Evolutionary conservation across 2,797 vertebrate genomes (phyloP).

Genomic region (Tinamus major): DNA sequence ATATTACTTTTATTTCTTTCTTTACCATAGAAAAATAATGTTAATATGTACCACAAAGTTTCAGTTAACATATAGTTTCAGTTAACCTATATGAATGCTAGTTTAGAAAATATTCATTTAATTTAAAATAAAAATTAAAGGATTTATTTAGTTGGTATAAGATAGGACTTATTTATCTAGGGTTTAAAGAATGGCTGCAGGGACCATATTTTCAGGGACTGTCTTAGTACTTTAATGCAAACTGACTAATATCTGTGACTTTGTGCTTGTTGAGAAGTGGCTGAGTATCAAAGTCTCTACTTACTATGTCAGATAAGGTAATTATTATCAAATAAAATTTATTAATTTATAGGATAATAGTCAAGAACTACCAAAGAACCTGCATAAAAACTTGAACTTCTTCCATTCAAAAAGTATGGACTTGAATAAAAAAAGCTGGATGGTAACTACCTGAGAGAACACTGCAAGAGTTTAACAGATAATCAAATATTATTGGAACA

Average conservation of each 20-base stretch:
- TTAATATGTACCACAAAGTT: not conserved
- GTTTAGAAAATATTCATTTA: not conserved
- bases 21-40: not conserved
- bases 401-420: too few relatives aligned
- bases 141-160: not conserved
- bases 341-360: not conserved
- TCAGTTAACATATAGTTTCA: not conserved
- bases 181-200: not conserved
- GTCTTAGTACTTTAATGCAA: not conserved
- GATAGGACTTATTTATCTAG: not conserved
- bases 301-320: not conserved
- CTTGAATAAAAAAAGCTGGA: not conserved
- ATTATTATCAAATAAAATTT: not conserved
- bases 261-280: not conserved
- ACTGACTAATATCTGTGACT: fast-evolving
- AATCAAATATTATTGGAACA: not conserved
- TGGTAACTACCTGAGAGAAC: not conserved
- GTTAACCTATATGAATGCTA: not conserved
- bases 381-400: too few relatives aligned
- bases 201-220: not conserved
- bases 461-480: not conserved
- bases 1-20: not conserved
- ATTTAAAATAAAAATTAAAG: not conserved
- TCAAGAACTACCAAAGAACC: not conserved
- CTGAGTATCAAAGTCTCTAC: not conserved